Evolutionary conservation across 2,113 vertebrate species (phyloP), one percentile per base, ranked within the genome.

Genomic region (Etheostoma spectabile): DNA sequence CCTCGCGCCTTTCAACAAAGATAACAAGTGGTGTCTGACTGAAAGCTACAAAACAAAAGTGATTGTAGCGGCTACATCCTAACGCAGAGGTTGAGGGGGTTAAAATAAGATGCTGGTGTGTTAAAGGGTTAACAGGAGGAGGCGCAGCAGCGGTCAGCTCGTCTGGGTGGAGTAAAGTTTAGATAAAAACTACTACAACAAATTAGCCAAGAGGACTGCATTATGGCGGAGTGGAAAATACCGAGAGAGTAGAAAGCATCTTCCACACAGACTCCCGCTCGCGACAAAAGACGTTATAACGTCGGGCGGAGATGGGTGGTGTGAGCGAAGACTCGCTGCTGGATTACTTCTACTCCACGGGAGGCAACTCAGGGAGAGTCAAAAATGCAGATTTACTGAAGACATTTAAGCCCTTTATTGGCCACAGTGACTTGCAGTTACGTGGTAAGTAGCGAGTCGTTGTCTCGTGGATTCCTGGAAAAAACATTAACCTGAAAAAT

Each of bases 361-460:
- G 94, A 77, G 95, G 93, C 21, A 74, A 55, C 27, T 83, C 92
- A 1, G 91, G 86, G 80, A 93, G 91, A 88, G 94, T 96, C 8
- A 92, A 55, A 87, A 96, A 96, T 49, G 90, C 95, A 57, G 95
- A 95, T 1, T 77, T 96, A 14, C 79, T 95, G 71, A 93, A 69
- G 87, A 94, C 88, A 15, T 96, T 92, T 83, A 95, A 95, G 83
- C 93, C 93, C 22, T 95, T 94, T 57, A 95, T 96, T 77, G 94
- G 91, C 74, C 95, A 96, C 78, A 83, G 65, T 75, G 95, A 96
- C 89, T 16, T 85, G 76, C 92, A 95, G 18, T 27, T 95, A 0
- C 95, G 95, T 24, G 95, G 95, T 95, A 74, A 95, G 94, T 94
- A 87, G 18, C 35, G 52, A 33, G 68, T 12, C 35, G 16, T 18